These are phyloP conservation scores for Rhea americana DNA, from an alignment of 2,113 vertebrate species.

Conservation along the genomic window DNA sequence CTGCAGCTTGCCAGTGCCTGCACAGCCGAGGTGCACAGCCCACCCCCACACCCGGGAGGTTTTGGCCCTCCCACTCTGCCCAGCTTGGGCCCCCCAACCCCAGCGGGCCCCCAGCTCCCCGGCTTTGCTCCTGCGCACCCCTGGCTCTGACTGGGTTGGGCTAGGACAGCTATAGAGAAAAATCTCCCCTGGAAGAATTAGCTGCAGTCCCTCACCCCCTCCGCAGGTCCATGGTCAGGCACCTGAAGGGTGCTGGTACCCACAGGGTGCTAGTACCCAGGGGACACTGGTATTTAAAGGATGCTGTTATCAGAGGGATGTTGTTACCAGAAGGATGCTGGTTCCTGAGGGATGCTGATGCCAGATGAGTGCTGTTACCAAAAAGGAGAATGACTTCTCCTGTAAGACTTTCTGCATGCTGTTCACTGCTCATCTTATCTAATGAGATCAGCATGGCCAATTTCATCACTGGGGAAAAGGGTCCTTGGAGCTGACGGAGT, in stretches of 20 bases:
- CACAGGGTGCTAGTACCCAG: background rate
- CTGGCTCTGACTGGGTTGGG: no score
- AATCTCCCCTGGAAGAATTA: background rate
- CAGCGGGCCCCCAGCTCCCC: no score
- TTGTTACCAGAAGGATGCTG: background rate
- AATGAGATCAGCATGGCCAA: background rate
- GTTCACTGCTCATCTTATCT: background rate
- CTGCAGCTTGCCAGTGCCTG: no score
- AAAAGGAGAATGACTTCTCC: background rate
- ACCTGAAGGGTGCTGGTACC: background rate
- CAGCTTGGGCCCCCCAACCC: no score
- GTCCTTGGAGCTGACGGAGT: background rate
- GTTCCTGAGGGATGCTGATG: background rate
- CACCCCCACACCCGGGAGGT: no score
- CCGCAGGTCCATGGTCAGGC: background rate
- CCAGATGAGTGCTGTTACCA: background rate
- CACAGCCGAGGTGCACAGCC: no score
- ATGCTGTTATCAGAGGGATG: background rate
- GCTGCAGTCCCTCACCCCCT: background rate
- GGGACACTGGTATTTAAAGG: background rate
- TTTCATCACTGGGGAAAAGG: background rate
- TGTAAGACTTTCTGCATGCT: background rate
- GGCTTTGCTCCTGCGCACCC: background rate
- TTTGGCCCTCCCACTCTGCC: no score
- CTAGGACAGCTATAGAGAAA: background rate